These are phyloP conservation scores for Acrobasis repandana DNA, from an alignment of 2,888 invertebrate species.

Conservation along the genomic window DNA sequence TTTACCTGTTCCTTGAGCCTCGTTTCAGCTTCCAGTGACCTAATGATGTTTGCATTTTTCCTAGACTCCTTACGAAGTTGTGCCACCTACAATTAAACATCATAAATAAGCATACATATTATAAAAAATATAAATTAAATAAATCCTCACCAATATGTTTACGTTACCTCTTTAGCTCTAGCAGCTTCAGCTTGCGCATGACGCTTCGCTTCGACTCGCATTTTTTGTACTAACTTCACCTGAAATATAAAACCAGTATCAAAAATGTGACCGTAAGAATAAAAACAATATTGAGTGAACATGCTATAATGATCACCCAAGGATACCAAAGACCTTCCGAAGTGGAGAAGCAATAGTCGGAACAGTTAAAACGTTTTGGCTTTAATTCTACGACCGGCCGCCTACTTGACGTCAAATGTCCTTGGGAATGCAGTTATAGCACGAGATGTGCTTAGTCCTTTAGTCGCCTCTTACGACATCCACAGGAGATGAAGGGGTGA, in stretches of 20 bases:
- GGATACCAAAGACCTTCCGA: no score
- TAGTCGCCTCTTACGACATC: no score
- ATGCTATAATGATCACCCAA: no score
- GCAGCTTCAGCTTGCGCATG: constrained; percentile 92
- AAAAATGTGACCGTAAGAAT: no score
- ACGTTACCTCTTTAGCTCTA: constrained; percentile 88
- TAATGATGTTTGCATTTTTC: constrained; percentile 93
- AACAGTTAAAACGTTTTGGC: no score
- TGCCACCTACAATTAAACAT: constrained; percentile 82
- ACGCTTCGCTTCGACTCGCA: constrained; percentile 94
- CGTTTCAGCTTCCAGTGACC: constrained; percentile 93
- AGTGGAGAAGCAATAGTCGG: no score
- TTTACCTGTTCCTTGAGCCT: constrained; percentile 90
- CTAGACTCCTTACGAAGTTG: constrained; percentile 95
- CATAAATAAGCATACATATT: neutral
- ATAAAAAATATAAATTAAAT: neutral
- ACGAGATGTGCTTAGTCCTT: no score
- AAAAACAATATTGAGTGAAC: no score
- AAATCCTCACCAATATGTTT: neutral
- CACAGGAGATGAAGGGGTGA: no score
- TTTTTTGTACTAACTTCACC: constrained; percentile 94
- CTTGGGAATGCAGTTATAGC: no score
- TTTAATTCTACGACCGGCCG: no score
- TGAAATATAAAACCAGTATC: constrained; percentile 39
- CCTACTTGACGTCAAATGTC: no score